A percentile compares a stretch with the other conserved stretches of the same genome.
phyloP scores from a whole-genome alignment of 2,797 vertebrate genomes.

The Ficedula albicollis region DNA sequence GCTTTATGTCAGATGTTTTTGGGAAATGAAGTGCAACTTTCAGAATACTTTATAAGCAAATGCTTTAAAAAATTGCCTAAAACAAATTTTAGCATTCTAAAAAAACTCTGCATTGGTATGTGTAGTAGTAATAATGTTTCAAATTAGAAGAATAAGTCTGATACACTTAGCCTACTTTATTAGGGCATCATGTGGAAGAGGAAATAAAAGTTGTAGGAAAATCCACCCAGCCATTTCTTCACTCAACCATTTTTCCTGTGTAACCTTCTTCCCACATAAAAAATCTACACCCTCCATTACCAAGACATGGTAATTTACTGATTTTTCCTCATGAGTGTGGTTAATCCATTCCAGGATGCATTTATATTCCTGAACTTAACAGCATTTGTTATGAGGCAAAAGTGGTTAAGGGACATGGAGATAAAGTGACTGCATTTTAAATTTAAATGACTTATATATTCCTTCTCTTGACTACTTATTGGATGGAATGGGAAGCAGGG shows the following conservation, averaged over 20 bases:
- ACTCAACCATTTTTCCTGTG: neutral
- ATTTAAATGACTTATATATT: neutral
- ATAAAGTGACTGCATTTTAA: neutral
- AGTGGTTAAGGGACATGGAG: neutral
- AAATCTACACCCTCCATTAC: rapidly evolving
- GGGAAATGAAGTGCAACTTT: neutral
- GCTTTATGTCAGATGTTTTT: neutral
- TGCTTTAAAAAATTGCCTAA: neutral
- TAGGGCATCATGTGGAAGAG: neutral
- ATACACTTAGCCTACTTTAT: neutral
- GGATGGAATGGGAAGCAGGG: neutral
- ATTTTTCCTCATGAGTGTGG: neutral
- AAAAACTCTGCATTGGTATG: neutral
- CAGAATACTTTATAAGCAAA: neutral
- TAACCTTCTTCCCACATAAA: neutral
- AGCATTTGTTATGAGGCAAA: neutral
- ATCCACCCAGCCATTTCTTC: neutral
- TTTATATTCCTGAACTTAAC: neutral
- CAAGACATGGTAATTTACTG: neutral
- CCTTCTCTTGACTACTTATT: neutral
- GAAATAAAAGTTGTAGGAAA: neutral
- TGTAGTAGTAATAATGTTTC: neutral
- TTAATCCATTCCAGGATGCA: neutral
- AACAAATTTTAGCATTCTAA: neutral
- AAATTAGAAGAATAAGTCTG: neutral